phyloP scores from a whole-genome alignment of 1,140 invertebrate species.

The Wasmannia auropunctata region DNA sequence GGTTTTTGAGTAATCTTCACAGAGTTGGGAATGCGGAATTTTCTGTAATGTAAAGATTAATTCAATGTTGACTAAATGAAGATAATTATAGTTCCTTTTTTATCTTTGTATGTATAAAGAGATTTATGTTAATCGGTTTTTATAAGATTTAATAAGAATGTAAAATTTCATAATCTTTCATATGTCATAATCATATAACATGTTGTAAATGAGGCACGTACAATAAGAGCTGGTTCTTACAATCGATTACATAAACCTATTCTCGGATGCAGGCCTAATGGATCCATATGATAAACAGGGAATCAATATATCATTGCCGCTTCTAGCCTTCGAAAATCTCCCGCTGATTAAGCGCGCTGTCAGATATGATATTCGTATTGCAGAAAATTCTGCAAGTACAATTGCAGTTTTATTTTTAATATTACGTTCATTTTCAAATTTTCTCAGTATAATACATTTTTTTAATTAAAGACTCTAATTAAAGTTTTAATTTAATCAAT shows the following conservation, averaged over 20 bases:
- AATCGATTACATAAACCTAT: constrained; percentile 31
- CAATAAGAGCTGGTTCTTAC: neutral
- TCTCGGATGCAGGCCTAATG: constrained; percentile 14
- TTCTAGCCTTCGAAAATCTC: neutral
- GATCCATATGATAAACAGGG: constrained; percentile 3
- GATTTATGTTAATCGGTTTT: neutral
- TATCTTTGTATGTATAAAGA: neutral
- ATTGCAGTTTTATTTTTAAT: neutral
- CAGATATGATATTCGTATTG: neutral
- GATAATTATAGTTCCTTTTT: neutral
- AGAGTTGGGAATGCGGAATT: neutral
- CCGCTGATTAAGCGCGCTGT: neutral
- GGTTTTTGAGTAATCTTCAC: neutral
- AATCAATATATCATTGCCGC: neutral
- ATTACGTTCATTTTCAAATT: neutral
- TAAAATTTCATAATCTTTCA: neutral
- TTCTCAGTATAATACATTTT: neutral
- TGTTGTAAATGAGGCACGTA: neutral
- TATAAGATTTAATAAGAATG: neutral
- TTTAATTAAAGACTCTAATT: neutral
- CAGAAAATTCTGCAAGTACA: neutral
- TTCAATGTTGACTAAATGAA: neutral
- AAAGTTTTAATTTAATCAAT: neutral
- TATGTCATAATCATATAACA: neutral
- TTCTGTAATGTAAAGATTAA: neutral